Percentiles rank a stretch among this genome's conserved stretches.
Conservation (phyloP, 2,888 invertebrate genomes). For the Athalia cordata region DNA sequence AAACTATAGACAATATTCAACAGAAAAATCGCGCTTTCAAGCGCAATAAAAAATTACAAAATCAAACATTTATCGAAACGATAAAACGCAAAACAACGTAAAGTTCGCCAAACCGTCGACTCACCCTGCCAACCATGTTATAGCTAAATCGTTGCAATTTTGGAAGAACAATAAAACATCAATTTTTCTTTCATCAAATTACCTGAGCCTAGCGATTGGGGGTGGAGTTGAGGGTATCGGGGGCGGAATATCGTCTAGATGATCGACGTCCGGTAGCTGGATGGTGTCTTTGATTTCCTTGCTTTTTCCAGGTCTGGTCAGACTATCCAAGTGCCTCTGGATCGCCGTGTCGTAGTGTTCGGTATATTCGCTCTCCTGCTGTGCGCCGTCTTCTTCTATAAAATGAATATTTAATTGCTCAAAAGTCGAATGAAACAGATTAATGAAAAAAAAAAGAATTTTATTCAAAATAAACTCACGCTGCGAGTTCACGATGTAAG, state of each 20-base stretch:
- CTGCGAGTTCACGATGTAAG: constrained; percentile 12
- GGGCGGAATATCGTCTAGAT: constrained; percentile 45
- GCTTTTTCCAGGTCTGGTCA: constrained; percentile 61
- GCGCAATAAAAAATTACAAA: constrained; percentile 23
- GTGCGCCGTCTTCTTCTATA: constrained; percentile 52
- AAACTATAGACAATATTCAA: constrained; percentile 25
- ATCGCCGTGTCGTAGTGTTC: constrained; percentile 68
- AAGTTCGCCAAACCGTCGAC: neutral
- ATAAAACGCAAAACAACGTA: constrained; percentile 33
- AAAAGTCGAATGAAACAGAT: neutral
- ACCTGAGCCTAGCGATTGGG: constrained; percentile 50
- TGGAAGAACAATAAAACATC: neutral
- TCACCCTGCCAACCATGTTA: neutral
- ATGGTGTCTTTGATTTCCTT: neutral
- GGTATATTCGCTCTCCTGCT: constrained; percentile 72
- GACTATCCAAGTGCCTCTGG: constrained; percentile 77
- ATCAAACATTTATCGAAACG: constrained; percentile 24
- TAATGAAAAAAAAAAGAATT: neutral
- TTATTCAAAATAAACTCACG: constrained; percentile 3
- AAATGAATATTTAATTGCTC: neutral
- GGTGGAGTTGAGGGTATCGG: constrained; percentile 42
- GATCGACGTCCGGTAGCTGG: constrained; percentile 41
- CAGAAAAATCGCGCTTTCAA: constrained; percentile 43
- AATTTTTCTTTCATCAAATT: constrained; percentile 22
- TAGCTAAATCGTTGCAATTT: neutral